Evolutionary conservation across 2,888 invertebrate genomes (phyloP).

Genomic region (Sesia apiformis): DNA sequence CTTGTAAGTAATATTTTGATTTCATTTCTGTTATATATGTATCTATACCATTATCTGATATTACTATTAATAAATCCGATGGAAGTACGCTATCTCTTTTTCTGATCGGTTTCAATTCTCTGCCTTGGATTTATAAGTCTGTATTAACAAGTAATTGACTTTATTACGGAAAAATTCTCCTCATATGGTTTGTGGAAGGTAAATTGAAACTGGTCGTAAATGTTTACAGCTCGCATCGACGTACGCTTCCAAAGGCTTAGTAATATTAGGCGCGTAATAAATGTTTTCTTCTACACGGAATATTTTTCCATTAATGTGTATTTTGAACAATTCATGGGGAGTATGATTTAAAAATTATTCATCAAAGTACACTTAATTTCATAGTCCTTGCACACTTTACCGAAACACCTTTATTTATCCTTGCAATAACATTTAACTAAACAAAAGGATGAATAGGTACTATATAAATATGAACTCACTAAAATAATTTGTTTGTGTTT

Average conservation of each 20-base stretch:
- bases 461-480: too few relatives aligned
- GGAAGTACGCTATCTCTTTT: constrained; percentile 46
- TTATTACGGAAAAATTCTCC: neutral
- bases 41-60: constrained; percentile 19
- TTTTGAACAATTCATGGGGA: constrained; percentile 45
- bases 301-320: constrained; percentile 35
- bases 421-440: too few relatives aligned
- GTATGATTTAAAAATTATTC: neutral
- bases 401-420: neutral
- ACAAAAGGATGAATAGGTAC: too few relatives aligned
- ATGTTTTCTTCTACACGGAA: constrained; percentile 65
- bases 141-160: neutral
- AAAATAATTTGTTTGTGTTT: neutral
- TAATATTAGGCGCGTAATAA: constrained; percentile 73
- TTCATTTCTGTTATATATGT: constrained; percentile 15
- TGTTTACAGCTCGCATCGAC: constrained; percentile 68
- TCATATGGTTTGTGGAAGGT: constrained; percentile 22
- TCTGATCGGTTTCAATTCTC: constrained; percentile 50
- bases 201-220: constrained; percentile 64
- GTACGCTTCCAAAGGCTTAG: constrained; percentile 69
- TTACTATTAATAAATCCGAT: constrained; percentile 27
- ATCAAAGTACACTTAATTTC: neutral
- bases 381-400: too few relatives aligned
- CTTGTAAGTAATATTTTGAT: constrained; percentile 84
- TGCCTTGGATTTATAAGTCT: neutral